Percentiles rank a stretch among this genome's conserved stretches.
These are phyloP conservation scores for Oryctes rhinoceros DNA, from an alignment of 1,140 invertebrate species.

Conservation along the genomic window DNA sequence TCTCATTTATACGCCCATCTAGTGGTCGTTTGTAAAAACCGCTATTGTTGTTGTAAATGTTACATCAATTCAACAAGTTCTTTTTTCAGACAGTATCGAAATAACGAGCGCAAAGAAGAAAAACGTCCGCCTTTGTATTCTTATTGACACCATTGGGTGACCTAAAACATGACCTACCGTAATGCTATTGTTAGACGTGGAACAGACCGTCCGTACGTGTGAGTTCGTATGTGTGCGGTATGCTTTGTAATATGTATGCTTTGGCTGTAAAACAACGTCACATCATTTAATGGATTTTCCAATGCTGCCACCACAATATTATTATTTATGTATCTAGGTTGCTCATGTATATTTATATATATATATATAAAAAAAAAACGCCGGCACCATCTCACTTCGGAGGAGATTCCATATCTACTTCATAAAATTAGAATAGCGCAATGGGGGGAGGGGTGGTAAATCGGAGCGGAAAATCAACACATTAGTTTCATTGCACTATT, in stretches of 20 bases:
- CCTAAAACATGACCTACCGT: slow-evolving; percentile 13
- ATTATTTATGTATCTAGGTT: neutral
- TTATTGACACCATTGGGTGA: neutral
- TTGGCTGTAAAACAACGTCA: neutral
- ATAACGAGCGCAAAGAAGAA: neutral
- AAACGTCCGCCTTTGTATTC: neutral
- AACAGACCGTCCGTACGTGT: neutral
- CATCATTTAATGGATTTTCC: neutral
- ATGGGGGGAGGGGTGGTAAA: too few species aligned
- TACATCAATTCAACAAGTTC: neutral
- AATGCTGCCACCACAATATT: neutral
- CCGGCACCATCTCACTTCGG: too few species aligned
- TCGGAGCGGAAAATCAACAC: too few species aligned
- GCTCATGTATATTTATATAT: neutral
- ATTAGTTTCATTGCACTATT: too few species aligned
- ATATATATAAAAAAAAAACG: neutral
- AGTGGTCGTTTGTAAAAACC: too few species aligned
- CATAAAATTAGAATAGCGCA: too few species aligned
- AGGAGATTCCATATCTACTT: too few species aligned
- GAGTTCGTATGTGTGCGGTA: neutral
- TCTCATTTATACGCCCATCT: too few species aligned
- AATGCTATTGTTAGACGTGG: neutral
- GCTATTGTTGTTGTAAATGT: neutral
- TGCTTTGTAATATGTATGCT: neutral
- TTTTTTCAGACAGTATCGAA: neutral